These are phyloP conservation scores for Pristionchus maxplancki DNA, from an alignment of 2,888 invertebrate genomes.

Conservation along the genomic window DNA sequence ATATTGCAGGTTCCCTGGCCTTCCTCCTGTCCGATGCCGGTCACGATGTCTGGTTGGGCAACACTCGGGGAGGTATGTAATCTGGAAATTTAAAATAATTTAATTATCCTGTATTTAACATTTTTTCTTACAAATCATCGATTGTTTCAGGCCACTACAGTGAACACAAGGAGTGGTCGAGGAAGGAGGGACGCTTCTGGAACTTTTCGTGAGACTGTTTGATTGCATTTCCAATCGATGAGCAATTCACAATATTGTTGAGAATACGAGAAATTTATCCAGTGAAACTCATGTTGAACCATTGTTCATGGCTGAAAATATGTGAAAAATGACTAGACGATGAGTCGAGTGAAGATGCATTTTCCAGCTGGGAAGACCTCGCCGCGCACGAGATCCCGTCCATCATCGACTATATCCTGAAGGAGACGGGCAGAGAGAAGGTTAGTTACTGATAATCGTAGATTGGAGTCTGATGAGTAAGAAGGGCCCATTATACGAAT, in stretches of 20 bases:
- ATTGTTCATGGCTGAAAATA: too few species aligned
- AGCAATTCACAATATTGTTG: neutral
- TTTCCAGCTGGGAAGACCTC: conserved; percentile 47
- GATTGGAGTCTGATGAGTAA: too few species aligned
- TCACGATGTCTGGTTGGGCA: conserved; percentile 39
- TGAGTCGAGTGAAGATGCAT: too few species aligned
- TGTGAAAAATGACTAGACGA: too few species aligned
- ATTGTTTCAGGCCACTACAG: conserved; percentile 2
- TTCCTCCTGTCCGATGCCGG: conserved; percentile 25
- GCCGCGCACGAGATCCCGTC: conserved; percentile 43
- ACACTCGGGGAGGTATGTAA: neutral
- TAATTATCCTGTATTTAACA: too few species aligned
- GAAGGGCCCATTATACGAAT: too few species aligned
- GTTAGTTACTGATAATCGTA: too few species aligned
- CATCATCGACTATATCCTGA: conserved; percentile 44
- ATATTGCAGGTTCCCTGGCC: conserved; percentile 26
- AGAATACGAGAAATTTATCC: too few species aligned
- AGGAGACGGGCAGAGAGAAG: conserved; percentile 30
- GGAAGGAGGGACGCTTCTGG: conserved; percentile 10
- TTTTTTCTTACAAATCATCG: too few species aligned
- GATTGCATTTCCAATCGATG: too few species aligned
- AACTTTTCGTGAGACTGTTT: conserved; percentile 21
- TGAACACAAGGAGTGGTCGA: neutral
- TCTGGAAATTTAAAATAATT: neutral
- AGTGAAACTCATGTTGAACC: too few species aligned